A percentile compares a stretch with the other conserved stretches of the same genome.
Conservation (phyloP, 2,113 vertebrate species). For the Agapornis roseicollis region DNA sequence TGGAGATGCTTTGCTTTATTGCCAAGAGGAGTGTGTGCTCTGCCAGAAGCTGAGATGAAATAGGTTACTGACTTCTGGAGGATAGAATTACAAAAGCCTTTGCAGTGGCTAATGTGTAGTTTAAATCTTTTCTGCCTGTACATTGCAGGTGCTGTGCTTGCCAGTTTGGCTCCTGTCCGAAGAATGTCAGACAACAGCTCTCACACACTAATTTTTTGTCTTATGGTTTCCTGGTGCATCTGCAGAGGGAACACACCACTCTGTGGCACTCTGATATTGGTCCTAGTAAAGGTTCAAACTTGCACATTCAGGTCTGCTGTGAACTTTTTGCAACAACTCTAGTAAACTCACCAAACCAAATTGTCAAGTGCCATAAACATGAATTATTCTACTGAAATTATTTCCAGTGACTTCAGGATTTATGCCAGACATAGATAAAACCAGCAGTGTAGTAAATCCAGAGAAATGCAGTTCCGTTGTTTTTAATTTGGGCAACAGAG, state of each 20-base stretch:
- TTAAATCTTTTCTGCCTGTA: background rate
- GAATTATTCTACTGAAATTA: background rate
- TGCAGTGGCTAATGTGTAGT: background rate
- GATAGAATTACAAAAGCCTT: background rate
- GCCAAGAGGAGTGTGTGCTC: background rate
- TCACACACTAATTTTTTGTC: background rate
- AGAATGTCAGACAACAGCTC: background rate
- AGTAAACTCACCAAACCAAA: background rate
- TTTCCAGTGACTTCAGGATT: background rate
- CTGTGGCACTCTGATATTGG: background rate
- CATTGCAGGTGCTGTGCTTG: background rate
- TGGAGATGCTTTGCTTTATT: slow-evolving; percentile 8
- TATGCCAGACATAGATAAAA: background rate
- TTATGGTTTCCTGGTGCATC: background rate
- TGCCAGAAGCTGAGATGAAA: background rate
- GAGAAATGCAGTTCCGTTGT: background rate
- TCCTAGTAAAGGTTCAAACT: background rate
- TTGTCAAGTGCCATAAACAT: background rate
- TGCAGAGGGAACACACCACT: background rate
- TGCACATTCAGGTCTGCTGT: background rate
- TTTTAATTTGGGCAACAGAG: background rate
- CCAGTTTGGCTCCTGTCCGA: background rate
- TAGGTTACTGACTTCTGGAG: background rate
- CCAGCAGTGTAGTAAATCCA: background rate
- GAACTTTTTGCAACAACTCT: background rate